Evolutionary conservation across 2,888 invertebrate species (phyloP), one percentile per base, ranked within the genome.

Genomic region (Lasiommata megera): DNA sequence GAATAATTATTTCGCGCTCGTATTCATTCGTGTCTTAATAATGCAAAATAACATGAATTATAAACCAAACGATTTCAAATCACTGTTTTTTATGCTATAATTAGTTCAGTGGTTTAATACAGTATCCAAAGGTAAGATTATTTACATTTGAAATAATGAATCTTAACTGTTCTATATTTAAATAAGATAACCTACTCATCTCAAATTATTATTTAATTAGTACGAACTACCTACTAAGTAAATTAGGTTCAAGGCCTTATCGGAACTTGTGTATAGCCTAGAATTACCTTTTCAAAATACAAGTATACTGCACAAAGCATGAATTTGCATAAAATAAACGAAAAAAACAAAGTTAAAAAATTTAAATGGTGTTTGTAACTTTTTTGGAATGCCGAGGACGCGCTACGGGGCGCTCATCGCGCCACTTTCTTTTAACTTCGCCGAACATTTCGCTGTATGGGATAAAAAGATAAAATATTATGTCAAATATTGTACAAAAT

Each of bases 401-500:
- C 84, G 60, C 85, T 63, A 62, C 84, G 82, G 84, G 85, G 82
- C 71, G 85, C 71, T 67, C 71, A 69, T 70, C 71, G 72, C 76
- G 78, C 72, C 78, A 79, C 80, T 80, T 80, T 80, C 85, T 85
- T 88, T 88, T 65, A 82, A 81, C 77, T 79, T 75, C 67, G 79
- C 84, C 86, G 85, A 81, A 76, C 64, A 65, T 63, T 65, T 61
- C 61, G 63, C 64, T 62, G 50, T 29, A 57, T 51, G 58, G 58
- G 67, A 64, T 64, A 65, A 74, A 76, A 74, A 74, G 67, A 56
- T 54, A 60, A 65, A 67, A 28, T 14, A 34, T 34, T 36, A 17
- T 78, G 77, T 80, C 73, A 69, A 72, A 74, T 76, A 76, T 69
- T n/a, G n/a, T n/a, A n/a, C n/a, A 71, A 63, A 64, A 18, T 38